Base-by-base conservation (phyloP, 2,797 vertebrate genomes). In the Neomorphus geoffroyi region DNA sequence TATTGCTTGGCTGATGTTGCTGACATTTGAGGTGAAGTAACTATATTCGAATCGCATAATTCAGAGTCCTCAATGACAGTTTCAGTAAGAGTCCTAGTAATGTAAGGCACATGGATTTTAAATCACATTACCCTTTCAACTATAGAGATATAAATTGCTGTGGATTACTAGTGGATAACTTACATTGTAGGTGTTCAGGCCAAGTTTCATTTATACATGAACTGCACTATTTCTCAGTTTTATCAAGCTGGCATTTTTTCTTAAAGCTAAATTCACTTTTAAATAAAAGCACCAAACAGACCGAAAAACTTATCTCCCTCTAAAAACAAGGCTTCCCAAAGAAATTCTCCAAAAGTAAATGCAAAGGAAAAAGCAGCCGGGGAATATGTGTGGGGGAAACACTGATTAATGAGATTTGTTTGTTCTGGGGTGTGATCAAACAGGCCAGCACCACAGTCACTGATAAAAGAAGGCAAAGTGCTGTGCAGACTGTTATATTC, bases 381-480 rank as follows among this genome's bases (percentile, higher is more conserved):
- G 53, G 30, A 18, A 11, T 4, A 18, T 46, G 46, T 10, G 46
- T 7, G 46, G 19, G n/a, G 24, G 15, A 90, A 90, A 51, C 14
- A 46, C 32, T 93, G 24, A 46, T 54, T 61, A 73, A 92, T 91
- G 80, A 82, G 58, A 64, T 74, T 86, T 86, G 75, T 91, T 86
- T 92, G 80, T 91, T 71, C 88, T 88, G 37, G 67, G 86, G 26
- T 24, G 39, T 77, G 77, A 96, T 84, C 84, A 94, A 96, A 96
- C 85, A 88, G 86, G 58, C 89, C 80, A 73, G 89, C 11, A 51
- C 57, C 69, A 88, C 77, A 33, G 53, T 60, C 93, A 89, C 50
- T 48, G 89, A 92, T 86, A 96, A 94, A 96, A 96, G 80, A 88
- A 85, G 64, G 93, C 67, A 48, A 91, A 96, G 86, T 86, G 66